phyloP scores from a whole-genome alignment of 2,797 vertebrate species.

The Petrocephalus sullivani region DNA sequence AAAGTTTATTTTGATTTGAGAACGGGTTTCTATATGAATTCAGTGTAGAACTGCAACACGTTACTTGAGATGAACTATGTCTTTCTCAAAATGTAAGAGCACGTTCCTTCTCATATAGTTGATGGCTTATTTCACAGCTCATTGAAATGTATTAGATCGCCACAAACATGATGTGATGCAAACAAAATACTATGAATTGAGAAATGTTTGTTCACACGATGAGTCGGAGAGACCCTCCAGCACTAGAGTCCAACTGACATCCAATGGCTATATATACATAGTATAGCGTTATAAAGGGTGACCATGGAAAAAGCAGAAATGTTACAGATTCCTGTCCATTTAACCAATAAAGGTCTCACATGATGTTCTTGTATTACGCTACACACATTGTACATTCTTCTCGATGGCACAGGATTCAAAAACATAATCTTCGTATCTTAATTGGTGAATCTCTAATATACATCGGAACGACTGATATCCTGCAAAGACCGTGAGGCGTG shows the following conservation, averaged over 20 bases:
- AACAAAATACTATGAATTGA: no score
- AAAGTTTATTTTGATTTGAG: not conserved
- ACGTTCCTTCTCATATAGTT: not conserved
- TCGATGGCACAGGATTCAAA: no score
- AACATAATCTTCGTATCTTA: no score
- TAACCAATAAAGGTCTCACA: not conserved
- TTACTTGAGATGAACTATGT: not conserved
- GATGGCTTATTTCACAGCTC: not conserved
- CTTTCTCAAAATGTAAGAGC: not conserved
- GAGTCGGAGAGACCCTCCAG: not conserved
- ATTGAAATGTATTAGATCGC: not conserved
- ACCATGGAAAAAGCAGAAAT: not conserved
- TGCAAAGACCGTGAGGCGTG: not conserved
- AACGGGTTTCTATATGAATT: not conserved
- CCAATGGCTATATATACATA: not conserved
- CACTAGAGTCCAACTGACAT: not conserved
- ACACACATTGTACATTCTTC: not conserved
- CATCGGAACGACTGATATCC: not conserved
- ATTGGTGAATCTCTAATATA: no score
- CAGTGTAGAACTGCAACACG: not conserved
- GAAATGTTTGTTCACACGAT: not conserved
- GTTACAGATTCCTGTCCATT: no score
- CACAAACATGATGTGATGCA: not conserved
- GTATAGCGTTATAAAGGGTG: not conserved
- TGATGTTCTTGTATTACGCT: not conserved